Conservation (phyloP, 2,797 vertebrate species). For the Rhinichthys osculus region DNA sequence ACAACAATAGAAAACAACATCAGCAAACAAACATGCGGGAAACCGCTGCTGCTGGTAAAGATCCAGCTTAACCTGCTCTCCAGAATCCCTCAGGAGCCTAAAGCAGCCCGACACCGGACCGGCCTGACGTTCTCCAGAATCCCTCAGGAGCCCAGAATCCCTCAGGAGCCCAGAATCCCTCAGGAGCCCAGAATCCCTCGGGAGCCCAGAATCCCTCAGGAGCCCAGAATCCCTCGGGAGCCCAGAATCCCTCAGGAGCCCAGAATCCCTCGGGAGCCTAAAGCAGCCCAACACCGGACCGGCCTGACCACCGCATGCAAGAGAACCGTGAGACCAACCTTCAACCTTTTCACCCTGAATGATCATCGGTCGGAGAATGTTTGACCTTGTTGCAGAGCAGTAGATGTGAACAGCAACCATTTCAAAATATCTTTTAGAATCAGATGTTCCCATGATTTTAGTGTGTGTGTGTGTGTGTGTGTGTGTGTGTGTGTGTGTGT, state of each 20-base stretch:
- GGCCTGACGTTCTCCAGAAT: slow-evolving; percentile 14
- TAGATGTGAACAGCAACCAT: background rate
- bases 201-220: too few relatives aligned
- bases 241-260: too few relatives aligned
- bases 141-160: too few relatives aligned
- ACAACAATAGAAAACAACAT: background rate
- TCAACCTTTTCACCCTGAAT: background rate
- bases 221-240: too few relatives aligned
- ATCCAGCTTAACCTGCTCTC: slow-evolving; percentile 85
- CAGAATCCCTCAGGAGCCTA: slow-evolving; percentile 77
- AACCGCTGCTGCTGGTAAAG: slow-evolving; percentile 82
- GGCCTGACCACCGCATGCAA: slow-evolving; percentile 4
- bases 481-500: too few relatives aligned
- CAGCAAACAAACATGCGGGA: background rate
- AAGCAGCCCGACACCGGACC: slow-evolving; percentile 53
- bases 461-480: background rate
- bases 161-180: too few relatives aligned
- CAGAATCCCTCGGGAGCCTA: slow-evolving; percentile 72
- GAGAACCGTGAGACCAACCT: slow-evolving; percentile 17
- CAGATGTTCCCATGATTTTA: background rate
- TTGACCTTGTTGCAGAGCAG: background rate
- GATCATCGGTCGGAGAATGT: background rate
- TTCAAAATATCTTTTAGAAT: background rate
- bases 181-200: too few relatives aligned
- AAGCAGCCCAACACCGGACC: slow-evolving; percentile 54